Evolutionary conservation across 2,113 vertebrate genomes (phyloP).

Genomic region (Atrichornis clamosus): DNA sequence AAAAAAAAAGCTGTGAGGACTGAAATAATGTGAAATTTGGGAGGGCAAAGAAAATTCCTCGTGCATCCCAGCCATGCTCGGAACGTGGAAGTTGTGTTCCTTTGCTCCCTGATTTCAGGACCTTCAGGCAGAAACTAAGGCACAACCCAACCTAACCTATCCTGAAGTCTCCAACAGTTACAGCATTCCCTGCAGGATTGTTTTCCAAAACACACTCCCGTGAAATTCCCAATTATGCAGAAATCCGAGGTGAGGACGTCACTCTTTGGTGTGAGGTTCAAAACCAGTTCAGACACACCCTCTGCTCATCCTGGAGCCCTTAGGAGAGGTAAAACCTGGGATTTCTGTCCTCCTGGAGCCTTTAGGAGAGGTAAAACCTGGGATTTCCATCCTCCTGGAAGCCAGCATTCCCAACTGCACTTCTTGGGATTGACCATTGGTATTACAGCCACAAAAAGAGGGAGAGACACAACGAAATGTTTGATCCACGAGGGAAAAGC

Average conservation of each 20-base stretch:
- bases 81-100: background rate
- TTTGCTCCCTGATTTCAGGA: background rate
- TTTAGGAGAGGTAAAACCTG: background rate
- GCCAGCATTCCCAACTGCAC: background rate
- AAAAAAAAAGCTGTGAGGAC: background rate
- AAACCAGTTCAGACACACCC: background rate
- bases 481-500: background rate
- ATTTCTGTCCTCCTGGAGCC: background rate
- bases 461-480: fast-evolving
- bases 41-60: background rate
- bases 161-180: background rate
- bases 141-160: background rate
- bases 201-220: background rate
- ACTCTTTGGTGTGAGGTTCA: background rate
- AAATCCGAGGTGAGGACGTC: background rate
- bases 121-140: background rate
- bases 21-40: background rate
- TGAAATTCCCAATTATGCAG: background rate
- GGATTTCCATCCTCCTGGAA: background rate
- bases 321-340: background rate
- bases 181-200: background rate
- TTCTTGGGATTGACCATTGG: background rate
- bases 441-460: fast-evolving
- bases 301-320: background rate
- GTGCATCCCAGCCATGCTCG: background rate